Evolutionary conservation across 1,140 invertebrate genomes (phyloP).

Genomic region (Chrysoperla carnea): DNA sequence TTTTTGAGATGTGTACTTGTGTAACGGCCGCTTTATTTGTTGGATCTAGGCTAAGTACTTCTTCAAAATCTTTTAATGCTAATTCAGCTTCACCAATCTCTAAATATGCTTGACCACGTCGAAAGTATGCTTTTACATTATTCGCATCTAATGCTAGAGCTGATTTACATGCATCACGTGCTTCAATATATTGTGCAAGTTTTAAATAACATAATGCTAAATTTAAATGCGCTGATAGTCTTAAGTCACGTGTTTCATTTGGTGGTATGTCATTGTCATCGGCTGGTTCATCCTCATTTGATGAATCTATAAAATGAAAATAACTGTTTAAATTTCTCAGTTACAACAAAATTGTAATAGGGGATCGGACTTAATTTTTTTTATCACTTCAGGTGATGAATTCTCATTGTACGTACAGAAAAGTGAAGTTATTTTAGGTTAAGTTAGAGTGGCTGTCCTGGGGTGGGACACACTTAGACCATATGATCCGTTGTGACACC

Average conservation of each 20-base stretch:
- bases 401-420: no score
- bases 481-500: no score
- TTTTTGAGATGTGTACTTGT: slow-evolving; percentile 53
- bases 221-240: slow-evolving; percentile 65
- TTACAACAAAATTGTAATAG: no score
- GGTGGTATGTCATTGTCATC: slow-evolving; percentile 12
- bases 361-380: no score
- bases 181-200: slow-evolving; percentile 50
- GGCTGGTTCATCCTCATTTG: slow-evolving; percentile 25
- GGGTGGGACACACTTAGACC: no score
- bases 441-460: no score
- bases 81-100: slow-evolving; percentile 56
- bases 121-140: slow-evolving; percentile 82
- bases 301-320: not conserved
- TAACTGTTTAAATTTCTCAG: no score
- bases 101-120: slow-evolving; percentile 68
- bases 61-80: slow-evolving; percentile 65
- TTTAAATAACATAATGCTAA: slow-evolving; percentile 76
- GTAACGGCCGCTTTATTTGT: slow-evolving; percentile 69
- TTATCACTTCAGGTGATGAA: no score
- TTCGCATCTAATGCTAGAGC: slow-evolving; percentile 55
- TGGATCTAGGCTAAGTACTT: slow-evolving; percentile 35
- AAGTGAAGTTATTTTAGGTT: no score
- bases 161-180: slow-evolving; percentile 44
- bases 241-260: slow-evolving; percentile 36